Conservation (phyloP, 2,888 invertebrate species). For the Liodrosophila aerea region DNA sequence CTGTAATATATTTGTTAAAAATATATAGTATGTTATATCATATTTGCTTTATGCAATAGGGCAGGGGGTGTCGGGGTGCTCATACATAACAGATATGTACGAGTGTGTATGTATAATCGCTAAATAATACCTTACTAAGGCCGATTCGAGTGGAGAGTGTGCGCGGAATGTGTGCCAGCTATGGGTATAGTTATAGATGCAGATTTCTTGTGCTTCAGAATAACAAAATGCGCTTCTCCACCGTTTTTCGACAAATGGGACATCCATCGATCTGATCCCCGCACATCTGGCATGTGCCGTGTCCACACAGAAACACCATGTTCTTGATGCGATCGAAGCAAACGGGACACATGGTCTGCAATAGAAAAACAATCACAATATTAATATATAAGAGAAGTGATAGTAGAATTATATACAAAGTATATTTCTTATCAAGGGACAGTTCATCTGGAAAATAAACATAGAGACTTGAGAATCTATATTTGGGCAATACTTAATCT, state of each 20-base stretch:
- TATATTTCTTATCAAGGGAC: too few species aligned
- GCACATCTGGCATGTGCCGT: conserved; percentile 99
- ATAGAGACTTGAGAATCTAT: too few species aligned
- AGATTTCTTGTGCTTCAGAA: conserved; percentile 84
- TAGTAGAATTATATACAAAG: too few species aligned
- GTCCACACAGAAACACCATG: conserved; percentile 99
- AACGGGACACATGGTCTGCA: conserved; percentile 98
- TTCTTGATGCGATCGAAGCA: conserved; percentile 98
- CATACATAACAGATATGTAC: conserved; percentile 25
- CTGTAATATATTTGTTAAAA: conserved; percentile 66
- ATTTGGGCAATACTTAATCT: too few species aligned
- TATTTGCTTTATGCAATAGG: conserved; percentile 68
- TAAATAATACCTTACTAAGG: conserved; percentile 61
- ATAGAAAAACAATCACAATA: conserved; percentile 52
- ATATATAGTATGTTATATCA: conserved; percentile 29
- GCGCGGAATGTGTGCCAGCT: conserved; percentile 58
- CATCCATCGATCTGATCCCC: conserved; percentile 98
- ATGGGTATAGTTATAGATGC: neutral
- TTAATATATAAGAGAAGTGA: too few species aligned
- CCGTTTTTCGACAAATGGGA: conserved; percentile 97
- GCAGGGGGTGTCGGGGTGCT: conserved; percentile 43
- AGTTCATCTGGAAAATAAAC: too few species aligned
- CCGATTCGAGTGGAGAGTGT: conserved; percentile 50
- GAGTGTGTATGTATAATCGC: conserved; percentile 26
- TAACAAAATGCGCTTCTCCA: conserved; percentile 96